A percentile compares a stretch with the other conserved stretches of the same genome.
Evolutionary conservation across 2,113 vertebrate species (phyloP).

Genomic region (Pterophyllum scalare): DNA sequence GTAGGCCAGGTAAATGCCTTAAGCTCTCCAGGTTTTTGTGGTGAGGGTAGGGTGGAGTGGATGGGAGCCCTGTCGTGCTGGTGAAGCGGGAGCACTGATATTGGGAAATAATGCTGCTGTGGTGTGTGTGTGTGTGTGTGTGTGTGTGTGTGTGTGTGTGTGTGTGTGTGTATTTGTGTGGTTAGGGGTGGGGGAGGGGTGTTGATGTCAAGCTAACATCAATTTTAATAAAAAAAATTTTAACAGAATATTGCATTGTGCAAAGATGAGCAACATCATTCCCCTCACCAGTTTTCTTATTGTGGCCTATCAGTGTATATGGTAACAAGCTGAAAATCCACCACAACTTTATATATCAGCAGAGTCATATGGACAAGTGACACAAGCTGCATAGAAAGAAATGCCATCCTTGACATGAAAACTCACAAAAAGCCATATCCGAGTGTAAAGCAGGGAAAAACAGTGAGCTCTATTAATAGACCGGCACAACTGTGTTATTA

Average conservation of each 20-base stretch:
- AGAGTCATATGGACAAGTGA: background rate
- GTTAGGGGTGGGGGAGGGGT: too few relatives aligned
- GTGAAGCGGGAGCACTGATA: background rate
- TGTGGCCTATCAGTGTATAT: too few relatives aligned
- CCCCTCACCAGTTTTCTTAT: too few relatives aligned
- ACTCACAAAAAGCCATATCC: background rate
- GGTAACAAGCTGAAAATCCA: too few relatives aligned
- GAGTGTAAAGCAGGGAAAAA: background rate
- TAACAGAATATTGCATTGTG: background rate
- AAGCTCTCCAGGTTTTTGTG: background rate
- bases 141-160: too few relatives aligned
- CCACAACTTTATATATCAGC: background rate
- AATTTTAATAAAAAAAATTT: background rate
- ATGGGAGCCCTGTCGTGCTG: background rate
- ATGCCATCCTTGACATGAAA: background rate
- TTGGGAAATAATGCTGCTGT: background rate
- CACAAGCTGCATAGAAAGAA: background rate
- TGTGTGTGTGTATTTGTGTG: too few relatives aligned
- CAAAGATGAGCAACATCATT: background rate
- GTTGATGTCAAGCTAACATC: background rate
- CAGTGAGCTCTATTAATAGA: background rate
- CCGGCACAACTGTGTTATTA: background rate
- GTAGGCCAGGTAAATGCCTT: slow-evolving; percentile 1
- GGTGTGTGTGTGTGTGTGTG: too few relatives aligned
- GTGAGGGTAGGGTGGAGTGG: background rate